Evolutionary conservation across 2,113 vertebrate genomes (phyloP).

Genomic region (Erinaceus europaeus): DNA sequence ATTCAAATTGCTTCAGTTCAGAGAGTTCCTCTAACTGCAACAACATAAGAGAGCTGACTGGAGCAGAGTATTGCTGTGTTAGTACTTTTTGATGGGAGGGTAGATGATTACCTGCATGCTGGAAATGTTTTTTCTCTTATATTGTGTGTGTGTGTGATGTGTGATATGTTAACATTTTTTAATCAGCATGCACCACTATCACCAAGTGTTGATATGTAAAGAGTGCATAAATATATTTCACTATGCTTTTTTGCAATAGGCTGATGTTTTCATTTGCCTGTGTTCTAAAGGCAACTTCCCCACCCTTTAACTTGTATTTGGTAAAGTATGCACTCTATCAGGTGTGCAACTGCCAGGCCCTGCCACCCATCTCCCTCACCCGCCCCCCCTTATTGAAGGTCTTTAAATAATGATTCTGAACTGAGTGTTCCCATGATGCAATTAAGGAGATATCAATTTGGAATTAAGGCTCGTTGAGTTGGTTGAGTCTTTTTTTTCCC

Average conservation of each 20-base stretch:
- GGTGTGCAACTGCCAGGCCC: no score
- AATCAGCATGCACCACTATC: not conserved
- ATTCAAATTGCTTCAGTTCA: not conserved
- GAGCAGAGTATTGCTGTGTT: not conserved
- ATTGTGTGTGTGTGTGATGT: not conserved
- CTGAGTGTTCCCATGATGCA: not conserved
- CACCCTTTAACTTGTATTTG: no score
- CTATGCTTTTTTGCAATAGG: not conserved
- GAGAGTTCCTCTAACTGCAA: not conserved
- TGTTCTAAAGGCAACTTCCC: not conserved
- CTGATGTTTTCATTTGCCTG: not conserved
- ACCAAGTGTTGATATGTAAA: not conserved
- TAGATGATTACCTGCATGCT: not conserved
- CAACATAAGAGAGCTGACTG: accelerated
- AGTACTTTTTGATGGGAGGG: not conserved
- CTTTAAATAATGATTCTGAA: not conserved
- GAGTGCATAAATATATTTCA: not conserved
- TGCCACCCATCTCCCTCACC: no score
- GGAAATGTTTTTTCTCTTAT: not conserved
- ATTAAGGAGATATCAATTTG: not conserved
- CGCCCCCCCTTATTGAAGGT: not conserved
- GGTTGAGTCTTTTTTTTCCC: not conserved
- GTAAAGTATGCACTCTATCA: no score
- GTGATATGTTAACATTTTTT: not conserved
- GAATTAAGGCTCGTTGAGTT: not conserved